phyloP scores from a whole-genome alignment of 2,888 invertebrate genomes.

The Chymomyza amoena region DNA sequence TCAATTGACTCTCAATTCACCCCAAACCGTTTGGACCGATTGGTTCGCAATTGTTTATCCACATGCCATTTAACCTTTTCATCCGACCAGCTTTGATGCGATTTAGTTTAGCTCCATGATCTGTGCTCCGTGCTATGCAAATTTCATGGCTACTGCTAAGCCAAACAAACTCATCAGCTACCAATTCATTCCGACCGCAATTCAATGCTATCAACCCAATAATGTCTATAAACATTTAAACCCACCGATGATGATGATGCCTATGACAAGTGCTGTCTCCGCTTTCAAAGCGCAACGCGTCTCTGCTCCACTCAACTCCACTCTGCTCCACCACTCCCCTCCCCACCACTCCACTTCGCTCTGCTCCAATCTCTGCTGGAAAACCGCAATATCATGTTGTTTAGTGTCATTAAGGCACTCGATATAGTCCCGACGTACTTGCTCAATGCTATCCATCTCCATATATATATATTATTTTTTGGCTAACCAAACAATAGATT shows the following conservation, averaged over 20 bases:
- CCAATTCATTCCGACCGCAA: conserved; percentile 54
- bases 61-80: conserved; percentile 71
- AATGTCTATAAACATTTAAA: conserved; percentile 20
- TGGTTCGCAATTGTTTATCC: conserved; percentile 41
- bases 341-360: no score
- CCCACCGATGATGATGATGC: conserved; percentile 23
- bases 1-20: not conserved
- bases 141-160: conserved; percentile 62
- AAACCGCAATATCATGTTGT: conserved; percentile 62
- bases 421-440: not conserved
- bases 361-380: conserved; percentile 4
- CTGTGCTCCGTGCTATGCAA: conserved; percentile 49
- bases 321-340: no score
- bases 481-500: conserved; percentile 51
- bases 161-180: conserved; percentile 40
- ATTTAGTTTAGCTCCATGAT: conserved; percentile 38
- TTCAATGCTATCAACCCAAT: conserved; percentile 61
- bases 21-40: not conserved
- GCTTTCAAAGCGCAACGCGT: not conserved
- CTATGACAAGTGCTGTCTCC: conserved; percentile 3
- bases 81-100: conserved; percentile 5
- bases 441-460: conserved; percentile 46
- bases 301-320: no score
- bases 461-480: conserved; percentile 22
- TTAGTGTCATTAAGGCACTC: conserved; percentile 57